Conservation (phyloP, 2,888 invertebrate species). For the Epsilonema sp. region DNA sequence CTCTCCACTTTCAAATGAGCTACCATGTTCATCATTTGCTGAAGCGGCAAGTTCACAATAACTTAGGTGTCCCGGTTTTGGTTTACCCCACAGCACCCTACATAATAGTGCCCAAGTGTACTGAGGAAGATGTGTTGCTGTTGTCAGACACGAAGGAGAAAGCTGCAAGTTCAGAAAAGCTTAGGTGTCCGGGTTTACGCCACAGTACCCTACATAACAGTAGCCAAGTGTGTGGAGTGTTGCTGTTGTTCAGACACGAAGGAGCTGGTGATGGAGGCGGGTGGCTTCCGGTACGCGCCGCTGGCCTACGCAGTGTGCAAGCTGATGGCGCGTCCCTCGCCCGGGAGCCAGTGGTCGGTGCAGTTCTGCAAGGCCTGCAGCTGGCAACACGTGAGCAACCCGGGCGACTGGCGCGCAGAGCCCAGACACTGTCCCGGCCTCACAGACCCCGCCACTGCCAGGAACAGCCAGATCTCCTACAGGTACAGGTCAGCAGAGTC, state of each 20-base stretch:
- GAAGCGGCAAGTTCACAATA: too few relatives aligned
- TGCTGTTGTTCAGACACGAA: slow-evolving; percentile 12
- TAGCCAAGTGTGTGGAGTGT: too few relatives aligned
- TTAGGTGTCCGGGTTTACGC: too few relatives aligned
- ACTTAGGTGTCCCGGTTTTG: too few relatives aligned
- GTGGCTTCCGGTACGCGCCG: slow-evolving; percentile 45
- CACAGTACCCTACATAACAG: too few relatives aligned
- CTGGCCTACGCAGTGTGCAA: slow-evolving; percentile 50
- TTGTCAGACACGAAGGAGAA: too few relatives aligned
- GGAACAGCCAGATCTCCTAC: not conserved
- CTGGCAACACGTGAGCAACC: slow-evolving; percentile 5
- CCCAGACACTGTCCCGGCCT: not conserved
- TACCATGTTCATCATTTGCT: too few relatives aligned
- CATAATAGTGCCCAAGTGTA: too few relatives aligned
- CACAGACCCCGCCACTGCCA: not conserved
- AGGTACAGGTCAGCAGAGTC: not conserved
- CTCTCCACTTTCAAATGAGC: too few relatives aligned
- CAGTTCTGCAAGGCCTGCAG: slow-evolving; percentile 2
- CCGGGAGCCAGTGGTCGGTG: slow-evolving; percentile 33
- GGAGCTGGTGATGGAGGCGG: slow-evolving; percentile 1
- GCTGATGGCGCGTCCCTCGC: slow-evolving; percentile 54
- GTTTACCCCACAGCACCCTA: too few relatives aligned
- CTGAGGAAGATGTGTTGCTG: too few relatives aligned
- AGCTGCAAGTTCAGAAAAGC: not conserved
- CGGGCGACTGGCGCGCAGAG: not conserved